Percentiles rank a stretch among this genome's conserved stretches.
Evolutionary conservation across 2,797 vertebrate species (phyloP).

Genomic region (Limnodromus scolopaceus): DNA sequence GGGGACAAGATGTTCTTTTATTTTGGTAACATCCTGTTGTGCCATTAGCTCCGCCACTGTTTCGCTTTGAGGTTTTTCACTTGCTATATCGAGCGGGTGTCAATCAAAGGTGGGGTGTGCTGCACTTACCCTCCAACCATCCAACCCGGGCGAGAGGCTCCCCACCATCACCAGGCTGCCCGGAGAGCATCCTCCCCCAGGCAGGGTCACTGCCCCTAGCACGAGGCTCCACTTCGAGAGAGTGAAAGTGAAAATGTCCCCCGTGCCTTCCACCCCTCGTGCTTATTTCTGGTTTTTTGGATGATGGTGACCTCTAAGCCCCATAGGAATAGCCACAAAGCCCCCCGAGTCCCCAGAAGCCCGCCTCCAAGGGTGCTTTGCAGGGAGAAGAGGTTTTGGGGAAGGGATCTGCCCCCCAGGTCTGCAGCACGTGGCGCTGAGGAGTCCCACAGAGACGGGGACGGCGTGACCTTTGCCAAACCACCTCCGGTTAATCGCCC

Average conservation of each 20-base stretch:
- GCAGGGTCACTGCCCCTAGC: fast-evolving
- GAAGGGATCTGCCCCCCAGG: neutral
- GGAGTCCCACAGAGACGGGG: neutral
- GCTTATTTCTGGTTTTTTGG: neutral
- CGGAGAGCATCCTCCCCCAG: fast-evolving
- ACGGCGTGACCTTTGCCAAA: neutral
- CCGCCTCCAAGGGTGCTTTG: neutral
- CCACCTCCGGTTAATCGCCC: fast-evolving
- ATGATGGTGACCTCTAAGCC: neutral
- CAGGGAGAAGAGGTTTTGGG: neutral
- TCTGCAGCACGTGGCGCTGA: fast-evolving
- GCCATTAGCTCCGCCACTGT: fast-evolving
- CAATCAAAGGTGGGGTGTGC: neutral
- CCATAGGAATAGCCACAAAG: fast-evolving
- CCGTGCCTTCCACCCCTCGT: fast-evolving
- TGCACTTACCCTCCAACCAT: neutral
- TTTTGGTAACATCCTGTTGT: slow-evolving; percentile 66
- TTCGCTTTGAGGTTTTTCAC: slow-evolving; percentile 26
- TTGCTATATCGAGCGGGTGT: neutral
- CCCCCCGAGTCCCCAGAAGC: neutral
- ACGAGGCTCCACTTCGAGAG: neutral
- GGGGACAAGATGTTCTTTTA: neutral
- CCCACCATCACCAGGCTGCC: fast-evolving
- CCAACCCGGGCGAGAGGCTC: neutral
- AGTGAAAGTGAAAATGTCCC: neutral